phyloP scores from a whole-genome alignment of 2,113 vertebrate genomes.

The Aegithalos caudatus region DNA sequence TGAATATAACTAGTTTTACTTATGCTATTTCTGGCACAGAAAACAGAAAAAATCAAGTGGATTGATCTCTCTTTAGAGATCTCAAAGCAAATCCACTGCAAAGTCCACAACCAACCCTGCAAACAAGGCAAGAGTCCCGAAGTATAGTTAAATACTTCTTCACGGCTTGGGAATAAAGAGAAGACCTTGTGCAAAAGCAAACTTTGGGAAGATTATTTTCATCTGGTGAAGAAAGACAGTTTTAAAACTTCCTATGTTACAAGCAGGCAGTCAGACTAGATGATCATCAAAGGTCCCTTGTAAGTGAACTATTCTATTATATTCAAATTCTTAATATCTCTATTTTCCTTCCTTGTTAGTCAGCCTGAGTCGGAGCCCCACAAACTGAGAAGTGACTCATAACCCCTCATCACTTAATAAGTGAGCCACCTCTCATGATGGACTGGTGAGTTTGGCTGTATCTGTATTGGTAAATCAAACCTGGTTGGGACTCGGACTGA shows the following conservation, averaged over 20 bases:
- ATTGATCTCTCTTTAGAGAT: neutral
- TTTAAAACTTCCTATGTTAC: neutral
- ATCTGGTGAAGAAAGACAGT: neutral
- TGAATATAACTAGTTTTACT: neutral
- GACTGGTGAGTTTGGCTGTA: neutral
- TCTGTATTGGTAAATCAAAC: neutral
- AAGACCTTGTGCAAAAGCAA: neutral
- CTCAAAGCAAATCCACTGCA: neutral
- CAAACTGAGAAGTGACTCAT: neutral
- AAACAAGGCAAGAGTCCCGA: neutral
- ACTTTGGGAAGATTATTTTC: neutral
- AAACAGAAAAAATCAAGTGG: neutral
- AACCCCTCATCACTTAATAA: neutral
- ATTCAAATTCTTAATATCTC: neutral
- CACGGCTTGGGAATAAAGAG: neutral
- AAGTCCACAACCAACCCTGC: neutral
- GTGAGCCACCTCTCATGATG: neutral
- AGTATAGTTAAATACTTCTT: neutral
- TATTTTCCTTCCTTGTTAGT: neutral
- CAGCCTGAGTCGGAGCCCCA: neutral
- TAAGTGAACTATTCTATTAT: neutral
- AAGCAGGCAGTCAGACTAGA: neutral
- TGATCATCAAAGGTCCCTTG: neutral
- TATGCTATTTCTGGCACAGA: neutral
- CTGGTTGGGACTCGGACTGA: accelerated